Conservation (phyloP, 2,797 vertebrate genomes). For the Aselliscus stoliczkanus region DNA sequence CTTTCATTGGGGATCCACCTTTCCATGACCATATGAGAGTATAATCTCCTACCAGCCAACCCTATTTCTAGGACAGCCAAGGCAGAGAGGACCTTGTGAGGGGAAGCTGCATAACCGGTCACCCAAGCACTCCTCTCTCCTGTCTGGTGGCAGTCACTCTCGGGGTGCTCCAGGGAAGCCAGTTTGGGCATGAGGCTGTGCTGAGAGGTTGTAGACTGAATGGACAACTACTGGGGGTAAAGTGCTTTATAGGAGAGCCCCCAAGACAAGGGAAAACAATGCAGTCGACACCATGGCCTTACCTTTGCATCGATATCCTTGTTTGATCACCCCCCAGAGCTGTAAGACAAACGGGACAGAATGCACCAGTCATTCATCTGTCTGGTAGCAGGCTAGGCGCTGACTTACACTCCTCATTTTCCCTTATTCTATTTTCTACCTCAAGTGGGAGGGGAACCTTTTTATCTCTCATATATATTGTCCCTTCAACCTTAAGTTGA, state of each 20-base stretch:
- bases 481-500: background rate
- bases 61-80: background rate
- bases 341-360: slow-evolving; percentile 67
- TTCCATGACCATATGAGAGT: background rate
- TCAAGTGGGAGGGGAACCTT: background rate
- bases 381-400: background rate
- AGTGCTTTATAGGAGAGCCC: background rate
- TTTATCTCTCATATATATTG: background rate
- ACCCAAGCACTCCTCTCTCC: background rate
- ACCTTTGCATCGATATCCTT: slow-evolving; percentile 97
- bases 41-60: background rate
- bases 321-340: slow-evolving; percentile 98
- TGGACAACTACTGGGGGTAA: background rate
- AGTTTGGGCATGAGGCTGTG: background rate
- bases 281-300: slow-evolving; percentile 10
- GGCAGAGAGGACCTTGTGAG: background rate
- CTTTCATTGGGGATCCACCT: background rate
- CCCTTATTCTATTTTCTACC: background rate
- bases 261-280: background rate
- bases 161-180: background rate
- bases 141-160: background rate
- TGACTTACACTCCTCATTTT: background rate
- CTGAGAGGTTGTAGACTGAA: background rate
- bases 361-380: background rate
- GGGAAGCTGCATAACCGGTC: background rate